Evolutionary conservation across 2,888 invertebrate species (phyloP).

Genomic region (Ceramica pisi): DNA sequence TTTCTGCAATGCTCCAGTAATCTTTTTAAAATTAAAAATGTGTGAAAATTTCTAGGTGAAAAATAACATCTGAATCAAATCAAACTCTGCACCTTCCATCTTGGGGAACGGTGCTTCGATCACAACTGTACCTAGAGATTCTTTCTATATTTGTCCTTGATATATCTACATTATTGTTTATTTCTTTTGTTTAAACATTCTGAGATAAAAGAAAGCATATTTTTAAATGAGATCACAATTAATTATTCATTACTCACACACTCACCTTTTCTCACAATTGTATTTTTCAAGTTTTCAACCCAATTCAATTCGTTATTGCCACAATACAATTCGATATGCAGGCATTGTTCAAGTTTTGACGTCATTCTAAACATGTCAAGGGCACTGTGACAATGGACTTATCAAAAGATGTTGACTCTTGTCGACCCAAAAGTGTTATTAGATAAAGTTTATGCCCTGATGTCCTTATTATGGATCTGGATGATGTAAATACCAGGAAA

Average conservation of each 20-base stretch:
- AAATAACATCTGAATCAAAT: background rate
- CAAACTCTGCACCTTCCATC: background rate
- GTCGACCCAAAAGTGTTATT: background rate
- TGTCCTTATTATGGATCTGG: background rate
- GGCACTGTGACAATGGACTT: slow-evolving; percentile 6
- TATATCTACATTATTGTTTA: background rate
- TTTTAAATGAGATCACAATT: slow-evolving; percentile 26
- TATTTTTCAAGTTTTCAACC: slow-evolving; percentile 28
- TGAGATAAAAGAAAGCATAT: background rate
- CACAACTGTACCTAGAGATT: background rate
- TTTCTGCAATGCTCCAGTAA: background rate
- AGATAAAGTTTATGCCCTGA: background rate
- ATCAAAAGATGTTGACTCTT: background rate
- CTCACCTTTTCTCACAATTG: slow-evolving; percentile 44
- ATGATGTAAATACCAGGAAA: background rate
- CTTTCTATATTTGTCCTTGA: background rate
- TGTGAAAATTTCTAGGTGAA: too few relatives aligned
- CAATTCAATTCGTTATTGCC: slow-evolving; percentile 33
- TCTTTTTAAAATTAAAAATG: background rate
- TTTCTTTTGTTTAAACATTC: background rate
- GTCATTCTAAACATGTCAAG: slow-evolving; percentile 53
- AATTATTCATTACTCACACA: slow-evolving; percentile 47
- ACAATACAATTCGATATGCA: slow-evolving; percentile 36
- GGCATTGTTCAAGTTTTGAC: slow-evolving; percentile 43
- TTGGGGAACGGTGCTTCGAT: background rate